A percentile compares a stretch with the other conserved stretches of the same genome.
These are phyloP conservation scores for Zygaena filipendulae DNA, from an alignment of 2,888 invertebrate species.

Conservation along the genomic window DNA sequence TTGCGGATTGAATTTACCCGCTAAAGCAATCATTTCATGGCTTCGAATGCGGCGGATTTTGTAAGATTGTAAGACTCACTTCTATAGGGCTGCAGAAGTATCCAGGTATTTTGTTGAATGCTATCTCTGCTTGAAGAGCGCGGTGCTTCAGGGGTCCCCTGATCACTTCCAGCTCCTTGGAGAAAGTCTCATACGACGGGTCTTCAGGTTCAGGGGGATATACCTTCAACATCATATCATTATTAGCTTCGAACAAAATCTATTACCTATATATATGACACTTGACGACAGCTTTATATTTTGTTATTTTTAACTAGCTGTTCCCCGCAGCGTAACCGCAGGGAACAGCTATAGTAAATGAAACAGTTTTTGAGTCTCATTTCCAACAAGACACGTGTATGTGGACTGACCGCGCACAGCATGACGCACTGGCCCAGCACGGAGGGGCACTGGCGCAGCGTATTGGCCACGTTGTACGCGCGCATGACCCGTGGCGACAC, in stretches of 20 bases:
- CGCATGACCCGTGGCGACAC: conserved; percentile 79
- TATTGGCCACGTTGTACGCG: conserved; percentile 83
- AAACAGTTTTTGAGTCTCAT: too few relatives aligned
- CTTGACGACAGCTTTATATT: too few relatives aligned
- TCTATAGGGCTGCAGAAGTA: conserved; percentile 74
- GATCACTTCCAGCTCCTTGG: conserved; percentile 68
- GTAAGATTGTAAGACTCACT: conserved; percentile 23
- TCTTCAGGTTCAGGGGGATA: conserved; percentile 74
- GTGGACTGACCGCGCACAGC: conserved; percentile 73
- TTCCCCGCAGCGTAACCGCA: too few relatives aligned
- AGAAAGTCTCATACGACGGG: conserved; percentile 74
- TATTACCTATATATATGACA: too few relatives aligned
- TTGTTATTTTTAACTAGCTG: too few relatives aligned
- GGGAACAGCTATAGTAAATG: too few relatives aligned
- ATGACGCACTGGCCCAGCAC: conserved; percentile 91
- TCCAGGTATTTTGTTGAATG: conserved; percentile 85
- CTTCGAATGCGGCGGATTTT: too few relatives aligned
- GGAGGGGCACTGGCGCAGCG: conserved; percentile 89
- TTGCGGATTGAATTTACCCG: too few relatives aligned
- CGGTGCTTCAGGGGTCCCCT: conserved; percentile 70
- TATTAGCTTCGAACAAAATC: not conserved
- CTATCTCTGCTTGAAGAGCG: conserved; percentile 78
- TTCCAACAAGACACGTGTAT: too few relatives aligned
- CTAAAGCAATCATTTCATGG: too few relatives aligned
- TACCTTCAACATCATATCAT: conserved; percentile 20